Percentiles rank a stretch among this genome's conserved stretches.
phyloP scores from a whole-genome alignment of 2,888 invertebrate species.

The Cerceris ruficornis region DNA sequence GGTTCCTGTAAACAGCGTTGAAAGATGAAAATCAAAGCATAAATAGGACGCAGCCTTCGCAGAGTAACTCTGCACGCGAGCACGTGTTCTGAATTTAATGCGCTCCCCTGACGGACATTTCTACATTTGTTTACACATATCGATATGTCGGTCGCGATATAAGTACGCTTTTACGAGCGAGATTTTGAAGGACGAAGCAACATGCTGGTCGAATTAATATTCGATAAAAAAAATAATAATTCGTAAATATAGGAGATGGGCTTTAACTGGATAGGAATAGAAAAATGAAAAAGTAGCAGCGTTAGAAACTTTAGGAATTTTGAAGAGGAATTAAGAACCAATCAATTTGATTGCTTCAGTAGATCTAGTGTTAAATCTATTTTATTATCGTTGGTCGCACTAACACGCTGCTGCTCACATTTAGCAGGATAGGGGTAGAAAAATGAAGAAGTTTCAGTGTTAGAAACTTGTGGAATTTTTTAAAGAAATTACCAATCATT shows the following conservation, averaged over 20 bases:
- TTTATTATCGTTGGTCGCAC: too few species aligned
- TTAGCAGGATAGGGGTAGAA: too few species aligned
- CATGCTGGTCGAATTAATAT: background rate
- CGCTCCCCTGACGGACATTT: conserved; percentile 14
- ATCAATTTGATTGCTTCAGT: too few species aligned
- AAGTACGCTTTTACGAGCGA: background rate
- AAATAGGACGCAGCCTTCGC: conserved; percentile 38
- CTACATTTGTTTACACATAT: conserved; percentile 40
- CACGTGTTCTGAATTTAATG: conserved; percentile 44
- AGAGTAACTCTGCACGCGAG: background rate
- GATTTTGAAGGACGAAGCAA: background rate
- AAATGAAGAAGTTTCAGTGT: too few species aligned
- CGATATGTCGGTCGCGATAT: conserved; percentile 24
- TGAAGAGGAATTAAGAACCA: too few species aligned
- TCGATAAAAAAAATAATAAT: background rate
- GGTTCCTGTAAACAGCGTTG: conserved; percentile 30
- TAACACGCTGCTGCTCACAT: too few species aligned
- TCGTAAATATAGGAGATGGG: background rate
- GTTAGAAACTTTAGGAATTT: too few species aligned
- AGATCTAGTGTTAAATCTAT: too few species aligned
- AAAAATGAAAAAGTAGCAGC: too few species aligned
- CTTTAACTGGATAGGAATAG: too few species aligned
- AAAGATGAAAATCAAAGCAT: conserved; percentile 22
- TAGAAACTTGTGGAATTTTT: too few species aligned
- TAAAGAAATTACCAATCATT: too few species aligned